Evolutionary conservation across 2,113 vertebrate species (phyloP), one percentile per base, ranked within the genome.

Genomic region (Telmatochromis sp.): DNA sequence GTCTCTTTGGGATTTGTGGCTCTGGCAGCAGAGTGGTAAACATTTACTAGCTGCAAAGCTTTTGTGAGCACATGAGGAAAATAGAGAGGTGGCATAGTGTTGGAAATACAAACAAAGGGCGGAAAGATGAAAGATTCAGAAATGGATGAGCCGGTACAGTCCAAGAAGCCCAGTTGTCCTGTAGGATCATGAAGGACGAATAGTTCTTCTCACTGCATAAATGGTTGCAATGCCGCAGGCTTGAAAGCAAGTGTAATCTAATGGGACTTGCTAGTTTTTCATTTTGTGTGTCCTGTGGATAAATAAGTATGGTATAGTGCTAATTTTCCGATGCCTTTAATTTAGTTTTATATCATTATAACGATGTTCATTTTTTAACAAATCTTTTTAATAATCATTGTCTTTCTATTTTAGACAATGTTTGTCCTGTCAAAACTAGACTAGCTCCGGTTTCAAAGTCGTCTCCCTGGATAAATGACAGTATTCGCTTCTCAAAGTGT

Each of bases 11-110:
- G 42, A 85, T 79, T 84, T 55, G 85, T 6, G 6, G 88, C 49
- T 83, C 86, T 91, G 82, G 89, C 83, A 91, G 60, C 35, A 88
- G 80, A 45, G n/a, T 40, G 26, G 63, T 37, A 82, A 87, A 88
- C 47, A 89, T 35, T 57, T 79, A 31, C 17, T 57, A 82, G 87
- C 82, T 86, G 70, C 26, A 86, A 83, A 89, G 87, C 60, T 88
- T 87, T 87, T 47, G 9, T 45, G 45, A 82, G 63, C 28, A 92
- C 73, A 33, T 92, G 85, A 83, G 33, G 42, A 80, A 68, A 58
- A 87, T 28, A 26, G 54, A 60, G 57, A 17, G 28, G 55, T 65
- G 81, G 60, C 49, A 55, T 55, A 65, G 40, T 35, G 57, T 82
- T 35, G 68, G 23, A 49, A 78, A 78, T 26, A 75, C 31, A 19